Evolutionary conservation across 2,113 vertebrate species (phyloP), one percentile per base, ranked within the genome.

Genomic region (Peucedramus taeniatus): DNA sequence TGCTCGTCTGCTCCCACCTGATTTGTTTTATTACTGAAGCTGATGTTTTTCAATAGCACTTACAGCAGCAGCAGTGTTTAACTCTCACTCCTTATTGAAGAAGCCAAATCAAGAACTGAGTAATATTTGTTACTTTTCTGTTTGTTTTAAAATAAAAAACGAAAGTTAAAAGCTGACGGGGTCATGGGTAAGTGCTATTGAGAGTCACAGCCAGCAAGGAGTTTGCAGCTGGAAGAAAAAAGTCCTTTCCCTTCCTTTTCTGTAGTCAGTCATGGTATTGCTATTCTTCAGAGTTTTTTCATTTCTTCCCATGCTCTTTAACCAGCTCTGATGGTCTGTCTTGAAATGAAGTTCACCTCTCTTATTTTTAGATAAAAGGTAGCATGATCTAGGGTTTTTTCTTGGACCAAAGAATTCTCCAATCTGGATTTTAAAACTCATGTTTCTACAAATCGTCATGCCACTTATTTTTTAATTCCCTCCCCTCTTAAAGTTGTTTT

Each of bases 21-120:
- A 95, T 75, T 96, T 83, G n/a, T 87, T 94, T 97, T 91, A 79
- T 89, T 81, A 63, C 45, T 75, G 60, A 87, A 96, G 66, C 47
- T 84, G 63, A 79, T 44, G 54, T 39, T 83, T 95, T 96, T 96
- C 88, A 83, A 59, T 53, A 93, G 51, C 51, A 54, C 50, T 96
- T 94, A 56, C 13, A 50, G 47, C 64, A 93, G 87, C 72, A 92
- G 51, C 35, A 24, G 68, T 90, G 56, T 78, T 83, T 91, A 94
- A 83, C 54, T 95, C 89, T 57, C 76, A 96, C 69, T 90, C 93
- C 37, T 66, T 63, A 87, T 92, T 94, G 88, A 86, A 94, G 93
- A 96, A 91, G n/a, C 61, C 76, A 96, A 83, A 90, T 92, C 66
- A 79, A 77, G 71, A 93, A 23, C 31, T 91, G 35, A 96, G 86